Percentiles rank a stretch among this genome's conserved stretches.
These are phyloP conservation scores for Drymodes brunneopygia DNA, from an alignment of 2,113 vertebrate species.

Conservation along the genomic window DNA sequence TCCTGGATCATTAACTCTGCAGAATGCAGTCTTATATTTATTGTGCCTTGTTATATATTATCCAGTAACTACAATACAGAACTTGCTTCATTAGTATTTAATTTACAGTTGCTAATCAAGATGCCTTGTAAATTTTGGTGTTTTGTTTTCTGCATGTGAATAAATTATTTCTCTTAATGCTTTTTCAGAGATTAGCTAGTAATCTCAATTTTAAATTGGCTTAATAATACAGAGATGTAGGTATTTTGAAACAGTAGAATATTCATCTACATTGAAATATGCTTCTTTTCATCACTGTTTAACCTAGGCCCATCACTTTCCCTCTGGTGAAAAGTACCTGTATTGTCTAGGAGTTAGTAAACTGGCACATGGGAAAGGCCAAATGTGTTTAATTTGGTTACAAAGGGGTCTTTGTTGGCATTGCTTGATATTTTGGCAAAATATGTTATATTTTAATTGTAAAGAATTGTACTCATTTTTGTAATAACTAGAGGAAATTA, in stretches of 20 bases:
- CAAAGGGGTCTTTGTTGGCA: neutral
- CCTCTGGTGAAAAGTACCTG: neutral
- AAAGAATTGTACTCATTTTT: neutral
- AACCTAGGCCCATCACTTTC: neutral
- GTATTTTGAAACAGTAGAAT: neutral
- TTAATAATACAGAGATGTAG: neutral
- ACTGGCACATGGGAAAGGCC: neutral
- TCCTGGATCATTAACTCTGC: neutral
- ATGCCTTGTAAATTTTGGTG: neutral
- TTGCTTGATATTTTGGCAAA: neutral
- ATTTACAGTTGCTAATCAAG: neutral
- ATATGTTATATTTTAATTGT: neutral
- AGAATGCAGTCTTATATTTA: neutral
- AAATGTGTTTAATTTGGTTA: neutral
- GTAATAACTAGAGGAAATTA: neutral
- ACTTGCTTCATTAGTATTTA: neutral
- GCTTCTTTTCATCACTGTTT: neutral
- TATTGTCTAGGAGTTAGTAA: neutral
- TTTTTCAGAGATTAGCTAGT: neutral
- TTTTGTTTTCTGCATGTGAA: neutral
- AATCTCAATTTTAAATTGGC: neutral
- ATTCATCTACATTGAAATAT: neutral
- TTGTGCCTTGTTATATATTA: neutral
- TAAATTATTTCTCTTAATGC: neutral
- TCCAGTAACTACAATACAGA: neutral